Percentiles rank a stretch among this genome's conserved stretches.
Conservation (phyloP, 2,797 vertebrate species). For the Pangasius djambal region DNA sequence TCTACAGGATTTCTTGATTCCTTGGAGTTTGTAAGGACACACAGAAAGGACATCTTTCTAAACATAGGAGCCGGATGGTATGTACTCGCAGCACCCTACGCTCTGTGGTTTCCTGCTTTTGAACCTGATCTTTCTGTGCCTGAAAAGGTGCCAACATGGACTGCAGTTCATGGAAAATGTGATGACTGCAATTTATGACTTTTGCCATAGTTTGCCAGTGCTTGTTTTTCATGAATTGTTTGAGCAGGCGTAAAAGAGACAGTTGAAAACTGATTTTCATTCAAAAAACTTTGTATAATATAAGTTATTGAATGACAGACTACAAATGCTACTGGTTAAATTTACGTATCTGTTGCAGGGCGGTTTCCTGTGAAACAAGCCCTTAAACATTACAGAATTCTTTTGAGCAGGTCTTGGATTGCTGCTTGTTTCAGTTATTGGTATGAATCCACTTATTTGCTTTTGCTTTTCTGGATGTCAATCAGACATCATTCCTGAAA, state of each 20-base stretch:
- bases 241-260: not conserved
- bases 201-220: conserved; percentile 3
- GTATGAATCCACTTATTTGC: not conserved
- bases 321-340: not conserved
- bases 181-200: not conserved
- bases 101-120: conserved; percentile 17
- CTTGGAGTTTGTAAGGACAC: conserved; percentile 45
- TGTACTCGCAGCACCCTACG: not conserved
- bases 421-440: not conserved
- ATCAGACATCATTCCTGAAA: not conserved
- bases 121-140: conserved; percentile 29
- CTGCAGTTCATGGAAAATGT: conserved; percentile 32
- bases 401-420: not conserved
- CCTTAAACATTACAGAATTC: not conserved
- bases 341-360: not conserved
- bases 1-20: conserved; percentile 55
- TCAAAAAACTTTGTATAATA: too few species aligned
- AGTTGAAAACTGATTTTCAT: not conserved
- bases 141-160: conserved; percentile 34
- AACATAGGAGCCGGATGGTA: conserved; percentile 27
- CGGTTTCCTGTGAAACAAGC: conserved; percentile 13
- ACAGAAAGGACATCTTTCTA: conserved; percentile 21
- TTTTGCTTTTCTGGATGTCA: not conserved
- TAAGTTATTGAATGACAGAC: not conserved
- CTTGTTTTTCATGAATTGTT: not conserved